phyloP scores from a whole-genome alignment of 2,797 vertebrate genomes.

The Ataeniobius toweri region DNA sequence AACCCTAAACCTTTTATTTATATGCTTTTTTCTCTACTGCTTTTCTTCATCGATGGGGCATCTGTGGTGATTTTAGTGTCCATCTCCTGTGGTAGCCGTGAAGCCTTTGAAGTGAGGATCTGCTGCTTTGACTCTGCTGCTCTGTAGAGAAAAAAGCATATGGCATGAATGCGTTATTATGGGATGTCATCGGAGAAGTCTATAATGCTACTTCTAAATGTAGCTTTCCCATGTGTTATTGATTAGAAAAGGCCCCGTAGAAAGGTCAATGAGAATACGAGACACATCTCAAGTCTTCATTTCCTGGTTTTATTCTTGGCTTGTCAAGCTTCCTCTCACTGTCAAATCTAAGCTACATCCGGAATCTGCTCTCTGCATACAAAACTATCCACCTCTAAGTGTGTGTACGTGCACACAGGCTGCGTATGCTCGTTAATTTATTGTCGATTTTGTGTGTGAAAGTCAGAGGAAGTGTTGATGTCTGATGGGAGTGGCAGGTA shows the following conservation, averaged over 20 bases:
- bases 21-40: conserved; percentile 23
- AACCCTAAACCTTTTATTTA: conserved; percentile 48
- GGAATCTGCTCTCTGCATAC: conserved; percentile 64
- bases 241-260: conserved; percentile 61
- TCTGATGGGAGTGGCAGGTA: conserved; percentile 49
- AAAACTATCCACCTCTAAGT: conserved; percentile 49
- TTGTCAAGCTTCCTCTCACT: conserved; percentile 70
- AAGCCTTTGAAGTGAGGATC: conserved; percentile 29
- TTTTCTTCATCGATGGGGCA: conserved; percentile 28
- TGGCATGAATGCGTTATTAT: conserved; percentile 45
- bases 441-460: conserved; percentile 33
- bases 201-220: conserved; percentile 66
- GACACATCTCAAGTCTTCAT: conserved; percentile 71
- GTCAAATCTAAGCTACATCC: conserved; percentile 66
- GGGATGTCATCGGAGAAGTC: conserved; percentile 58
- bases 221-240: conserved; percentile 60
- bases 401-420: not conserved
- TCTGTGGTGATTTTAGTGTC: conserved; percentile 13
- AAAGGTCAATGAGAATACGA: conserved; percentile 75
- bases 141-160: conserved; percentile 10
- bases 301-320: conserved; percentile 76
- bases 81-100: conserved; percentile 24
- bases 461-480: conserved; percentile 52
- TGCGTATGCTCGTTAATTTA: conserved; percentile 1
- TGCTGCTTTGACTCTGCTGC: conserved; percentile 10